Percentiles rank a stretch among this genome's conserved stretches.
These are phyloP conservation scores for Psix sp. DNA, from an alignment of 1,140 invertebrate species.

Conservation along the genomic window DNA sequence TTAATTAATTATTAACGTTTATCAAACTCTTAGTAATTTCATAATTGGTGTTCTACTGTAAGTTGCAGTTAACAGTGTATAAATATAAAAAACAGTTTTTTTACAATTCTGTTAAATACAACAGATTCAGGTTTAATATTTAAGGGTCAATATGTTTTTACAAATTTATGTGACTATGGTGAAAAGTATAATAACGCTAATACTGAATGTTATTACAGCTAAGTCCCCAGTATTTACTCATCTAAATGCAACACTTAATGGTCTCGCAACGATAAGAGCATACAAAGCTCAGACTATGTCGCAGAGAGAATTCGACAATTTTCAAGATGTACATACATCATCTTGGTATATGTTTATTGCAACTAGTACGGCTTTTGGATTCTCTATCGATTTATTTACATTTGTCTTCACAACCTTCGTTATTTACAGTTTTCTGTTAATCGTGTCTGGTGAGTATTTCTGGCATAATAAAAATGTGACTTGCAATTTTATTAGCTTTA, in stretches of 20 bases:
- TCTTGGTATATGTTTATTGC: constrained; percentile 84
- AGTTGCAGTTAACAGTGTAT: too few species aligned
- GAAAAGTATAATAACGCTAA: too few species aligned
- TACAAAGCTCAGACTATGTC: constrained; percentile 87
- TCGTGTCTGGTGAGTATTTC: constrained; percentile 61
- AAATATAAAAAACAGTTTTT: too few species aligned
- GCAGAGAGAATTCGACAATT: constrained; percentile 86
- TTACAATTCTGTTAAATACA: too few species aligned
- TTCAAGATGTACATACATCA: constrained; percentile 80
- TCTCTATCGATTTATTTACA: constrained; percentile 85
- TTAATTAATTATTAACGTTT: too few species aligned
- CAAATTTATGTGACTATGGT: too few species aligned
- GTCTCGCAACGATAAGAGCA: constrained; percentile 92
- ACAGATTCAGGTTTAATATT: too few species aligned
- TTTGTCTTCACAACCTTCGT: constrained; percentile 81
- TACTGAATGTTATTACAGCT: constrained; percentile 77
- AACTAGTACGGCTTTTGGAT: constrained; percentile 83
- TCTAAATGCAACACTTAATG: constrained; percentile 91
- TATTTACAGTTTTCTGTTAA: constrained; percentile 80
- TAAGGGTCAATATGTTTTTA: too few species aligned
- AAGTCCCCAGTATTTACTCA: constrained; percentile 92
- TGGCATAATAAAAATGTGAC: not conserved
- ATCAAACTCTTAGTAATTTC: too few species aligned
- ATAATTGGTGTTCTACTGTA: too few species aligned
- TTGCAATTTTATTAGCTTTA: too few species aligned